Conservation (phyloP, 1,140 invertebrate genomes). For the Drosophila sucinea region DNA sequence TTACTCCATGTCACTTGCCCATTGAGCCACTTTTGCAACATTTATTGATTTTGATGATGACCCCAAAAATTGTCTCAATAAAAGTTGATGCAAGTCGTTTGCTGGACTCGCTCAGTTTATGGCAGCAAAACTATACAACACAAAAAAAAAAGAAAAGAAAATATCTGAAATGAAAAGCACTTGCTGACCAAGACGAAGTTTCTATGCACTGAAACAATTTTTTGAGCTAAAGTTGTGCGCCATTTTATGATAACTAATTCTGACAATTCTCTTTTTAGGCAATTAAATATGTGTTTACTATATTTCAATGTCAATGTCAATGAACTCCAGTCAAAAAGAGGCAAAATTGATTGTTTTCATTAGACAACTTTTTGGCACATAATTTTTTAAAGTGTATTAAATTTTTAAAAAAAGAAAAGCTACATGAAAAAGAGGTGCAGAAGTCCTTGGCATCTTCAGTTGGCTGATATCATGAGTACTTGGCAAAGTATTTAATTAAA, state of each 20-base stretch:
- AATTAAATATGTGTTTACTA: too few relatives aligned
- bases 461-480: conserved; percentile 20
- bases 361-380: too few relatives aligned
- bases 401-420: neutral
- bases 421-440: conserved; percentile 22
- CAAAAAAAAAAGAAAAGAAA: neutral
- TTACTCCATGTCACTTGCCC: conserved; percentile 31
- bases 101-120: neutral
- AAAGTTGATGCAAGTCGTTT: conserved; percentile 33
- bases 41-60: conserved; percentile 57
- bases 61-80: conserved; percentile 49
- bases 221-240: neutral
- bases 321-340: too few relatives aligned
- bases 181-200: neutral
- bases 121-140: neutral
- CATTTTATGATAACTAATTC: too few relatives aligned
- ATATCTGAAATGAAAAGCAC: neutral
- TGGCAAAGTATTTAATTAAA: conserved; percentile 70
- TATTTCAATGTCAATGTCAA: too few relatives aligned
- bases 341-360: too few relatives aligned
- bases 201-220: neutral
- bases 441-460: conserved; percentile 43
- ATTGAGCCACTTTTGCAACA: conserved; percentile 44
- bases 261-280: too few relatives aligned
- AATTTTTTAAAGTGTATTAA: neutral